A percentile compares a stretch with the other conserved stretches of the same genome.
Evolutionary conservation across 37 sponge, comb jelly and placozoan species (phyloP).

Genomic region (Chondrilla cf. caribensis): DNA sequence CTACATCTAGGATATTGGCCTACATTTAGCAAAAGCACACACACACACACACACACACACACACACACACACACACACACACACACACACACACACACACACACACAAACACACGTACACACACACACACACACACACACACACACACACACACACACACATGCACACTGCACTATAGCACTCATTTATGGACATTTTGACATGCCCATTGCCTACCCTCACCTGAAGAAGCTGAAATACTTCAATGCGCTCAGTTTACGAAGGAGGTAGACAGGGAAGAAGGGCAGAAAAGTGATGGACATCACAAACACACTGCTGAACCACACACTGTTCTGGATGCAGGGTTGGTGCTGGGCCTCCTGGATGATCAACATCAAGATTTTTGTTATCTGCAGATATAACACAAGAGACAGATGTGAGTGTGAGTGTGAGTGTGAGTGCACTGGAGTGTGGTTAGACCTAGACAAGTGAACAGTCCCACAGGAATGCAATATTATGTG

Average conservation of each 20-base stretch:
- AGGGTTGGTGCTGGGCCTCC: not conserved
- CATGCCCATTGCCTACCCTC: not conserved
- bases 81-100: slow-evolving; percentile 11
- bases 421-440: no score
- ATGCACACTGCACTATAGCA: no score
- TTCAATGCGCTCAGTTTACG: slow-evolving; percentile 58
- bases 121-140: slow-evolving; percentile 3
- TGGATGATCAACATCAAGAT: slow-evolving; percentile 35
- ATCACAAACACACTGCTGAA: slow-evolving; percentile 54
- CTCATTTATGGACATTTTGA: not conserved
- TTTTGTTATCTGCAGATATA: slow-evolving; percentile 15
- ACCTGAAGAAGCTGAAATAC: slow-evolving; percentile 64
- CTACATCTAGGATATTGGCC: no score
- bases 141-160: slow-evolving; percentile 11
- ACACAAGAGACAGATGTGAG: not conserved
- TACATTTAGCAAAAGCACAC: not conserved
- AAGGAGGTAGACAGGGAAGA: slow-evolving; percentile 70
- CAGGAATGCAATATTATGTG: not conserved
- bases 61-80: slow-evolving; percentile 11
- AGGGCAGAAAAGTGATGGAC: slow-evolving; percentile 65
- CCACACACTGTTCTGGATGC: slow-evolving; percentile 14
- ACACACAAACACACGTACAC: slow-evolving; percentile 3
- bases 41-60: slow-evolving; percentile 6
- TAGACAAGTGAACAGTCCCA: no score
- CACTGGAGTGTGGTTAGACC: no score